These are phyloP conservation scores for Andrena haemorrhoa DNA, from an alignment of 2,888 invertebrate species.

Conservation along the genomic window DNA sequence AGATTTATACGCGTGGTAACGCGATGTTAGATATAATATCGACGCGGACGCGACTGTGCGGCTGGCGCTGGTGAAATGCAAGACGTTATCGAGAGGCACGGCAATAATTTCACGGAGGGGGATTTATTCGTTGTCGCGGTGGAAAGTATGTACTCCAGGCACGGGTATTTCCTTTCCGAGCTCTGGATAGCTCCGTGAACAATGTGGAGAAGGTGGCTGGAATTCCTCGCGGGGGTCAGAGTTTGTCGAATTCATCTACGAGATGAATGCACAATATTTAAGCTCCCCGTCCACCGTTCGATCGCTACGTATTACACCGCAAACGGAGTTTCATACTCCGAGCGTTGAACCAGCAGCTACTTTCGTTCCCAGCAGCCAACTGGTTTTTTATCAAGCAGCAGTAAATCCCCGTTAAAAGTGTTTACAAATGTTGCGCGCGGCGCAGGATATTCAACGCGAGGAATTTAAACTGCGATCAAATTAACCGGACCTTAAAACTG, in stretches of 20 bases:
- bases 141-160: constrained; percentile 9
- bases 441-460: constrained; percentile 61
- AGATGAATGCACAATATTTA: neutral
- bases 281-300: neutral
- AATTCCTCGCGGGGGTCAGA: neutral
- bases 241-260: neutral
- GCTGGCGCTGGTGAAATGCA: constrained; percentile 13
- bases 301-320: neutral
- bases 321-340: constrained; percentile 12
- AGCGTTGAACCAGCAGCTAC: neutral
- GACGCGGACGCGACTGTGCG: constrained; percentile 8
- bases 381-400: constrained; percentile 56
- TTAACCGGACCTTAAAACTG: constrained; percentile 66
- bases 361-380: constrained; percentile 27
- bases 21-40: constrained; percentile 37
- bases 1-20: constrained; percentile 29
- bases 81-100: constrained; percentile 14
- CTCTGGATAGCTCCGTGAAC: neutral
- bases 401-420: constrained; percentile 52
- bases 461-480: constrained; percentile 71
- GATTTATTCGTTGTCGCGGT: constrained; percentile 20
- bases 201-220: neutral
- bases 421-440: constrained; percentile 68
- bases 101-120: constrained; percentile 20
- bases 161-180: neutral